These are phyloP conservation scores for Ispidina picta DNA, from an alignment of 2,797 vertebrate species.

Conservation along the genomic window DNA sequence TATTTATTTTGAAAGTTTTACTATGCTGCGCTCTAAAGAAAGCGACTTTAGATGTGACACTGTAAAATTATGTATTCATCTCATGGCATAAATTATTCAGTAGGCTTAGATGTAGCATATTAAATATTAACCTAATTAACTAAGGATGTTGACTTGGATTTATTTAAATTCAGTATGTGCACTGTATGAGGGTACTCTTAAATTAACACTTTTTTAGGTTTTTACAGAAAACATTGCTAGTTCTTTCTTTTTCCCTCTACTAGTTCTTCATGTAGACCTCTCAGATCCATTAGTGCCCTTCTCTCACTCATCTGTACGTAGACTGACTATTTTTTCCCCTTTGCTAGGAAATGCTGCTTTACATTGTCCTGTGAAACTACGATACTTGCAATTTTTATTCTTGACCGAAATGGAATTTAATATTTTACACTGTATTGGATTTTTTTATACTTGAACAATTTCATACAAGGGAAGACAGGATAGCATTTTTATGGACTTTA, in stretches of 20 bases:
- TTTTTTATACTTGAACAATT: slow-evolving; percentile 99
- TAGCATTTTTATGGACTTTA: slow-evolving; percentile 92
- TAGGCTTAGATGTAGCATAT: slow-evolving; percentile 93
- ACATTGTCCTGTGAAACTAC: slow-evolving; percentile 90
- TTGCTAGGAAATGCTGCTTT: slow-evolving; percentile 91
- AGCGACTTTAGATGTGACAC: slow-evolving; percentile 94
- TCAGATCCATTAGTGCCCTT: slow-evolving; percentile 63
- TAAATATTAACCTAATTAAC: slow-evolving; percentile 96
- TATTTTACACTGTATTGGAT: slow-evolving; percentile 99
- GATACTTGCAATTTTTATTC: slow-evolving; percentile 95
- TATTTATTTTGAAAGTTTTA: slow-evolving; percentile 99
- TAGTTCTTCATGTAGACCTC: slow-evolving; percentile 82
- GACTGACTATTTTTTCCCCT: slow-evolving; percentile 69
- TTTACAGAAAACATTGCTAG: slow-evolving; percentile 86
- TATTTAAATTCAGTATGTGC: slow-evolving; percentile 98
- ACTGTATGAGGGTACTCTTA: slow-evolving; percentile 90
- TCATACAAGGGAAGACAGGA: slow-evolving; percentile 99
- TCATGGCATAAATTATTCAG: slow-evolving; percentile 99
- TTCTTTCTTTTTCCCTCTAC: slow-evolving; percentile 84
- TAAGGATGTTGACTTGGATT: slow-evolving; percentile 94
- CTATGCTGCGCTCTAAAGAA: slow-evolving; percentile 93
- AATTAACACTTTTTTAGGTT: slow-evolving; percentile 88
- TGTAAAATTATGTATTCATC: slow-evolving; percentile 99
- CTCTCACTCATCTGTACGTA: slow-evolving; percentile 70
- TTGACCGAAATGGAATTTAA: slow-evolving; percentile 92